phyloP scores from a whole-genome alignment of 2,113 vertebrate genomes.

The Cnemophilus loriae region DNA sequence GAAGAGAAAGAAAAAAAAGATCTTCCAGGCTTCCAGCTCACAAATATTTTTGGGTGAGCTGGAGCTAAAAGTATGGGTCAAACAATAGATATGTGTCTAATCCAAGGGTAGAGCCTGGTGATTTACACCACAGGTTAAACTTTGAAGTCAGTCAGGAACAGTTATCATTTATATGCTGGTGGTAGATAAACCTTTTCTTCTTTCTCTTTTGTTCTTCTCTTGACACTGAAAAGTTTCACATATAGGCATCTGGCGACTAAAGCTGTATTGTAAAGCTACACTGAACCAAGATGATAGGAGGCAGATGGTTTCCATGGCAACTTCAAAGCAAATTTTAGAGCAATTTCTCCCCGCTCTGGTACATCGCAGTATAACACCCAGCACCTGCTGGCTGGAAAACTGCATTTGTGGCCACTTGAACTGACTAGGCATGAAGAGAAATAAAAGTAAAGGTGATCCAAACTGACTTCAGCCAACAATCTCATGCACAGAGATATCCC shows the following conservation, averaged over 20 bases:
- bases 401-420: neutral
- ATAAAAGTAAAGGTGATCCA: neutral
- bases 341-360: conserved; percentile 41
- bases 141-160: neutral
- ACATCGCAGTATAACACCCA: neutral
- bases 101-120: neutral
- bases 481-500: neutral
- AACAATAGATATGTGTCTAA: neutral
- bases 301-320: conserved; percentile 1
- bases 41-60: neutral
- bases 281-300: neutral
- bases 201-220: neutral
- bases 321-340: conserved; percentile 2
- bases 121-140: neutral
- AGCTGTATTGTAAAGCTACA: neutral
- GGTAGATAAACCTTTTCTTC: neutral
- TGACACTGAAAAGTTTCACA: neutral
- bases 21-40: neutral
- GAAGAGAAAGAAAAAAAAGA: neutral
- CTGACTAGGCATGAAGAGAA: neutral
- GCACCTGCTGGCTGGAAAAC: neutral
- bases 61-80: neutral
- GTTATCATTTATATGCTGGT: neutral
- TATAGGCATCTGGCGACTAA: neutral
- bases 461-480: neutral